Conservation (phyloP, 2,797 vertebrate species). For the Helarctos malayanus region DNA sequence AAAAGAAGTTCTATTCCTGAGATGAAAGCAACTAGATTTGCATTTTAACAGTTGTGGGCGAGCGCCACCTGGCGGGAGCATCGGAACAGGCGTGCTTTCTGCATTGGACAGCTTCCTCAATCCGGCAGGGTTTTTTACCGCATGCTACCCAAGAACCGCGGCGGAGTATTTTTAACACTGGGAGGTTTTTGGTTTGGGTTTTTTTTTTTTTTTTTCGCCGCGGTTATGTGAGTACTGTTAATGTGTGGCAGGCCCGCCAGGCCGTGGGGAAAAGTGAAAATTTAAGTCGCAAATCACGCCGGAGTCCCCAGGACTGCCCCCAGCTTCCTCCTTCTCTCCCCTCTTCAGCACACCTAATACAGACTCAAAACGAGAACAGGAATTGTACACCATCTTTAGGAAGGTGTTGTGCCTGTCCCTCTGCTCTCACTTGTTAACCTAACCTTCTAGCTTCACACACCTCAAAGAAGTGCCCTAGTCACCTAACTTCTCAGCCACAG, state of each 20-base stretch:
- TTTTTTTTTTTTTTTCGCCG: neutral
- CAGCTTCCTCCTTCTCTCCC: neutral
- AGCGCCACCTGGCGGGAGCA: constrained; percentile 89
- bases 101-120: constrained; percentile 41
- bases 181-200: no score
- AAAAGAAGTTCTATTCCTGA: constrained; percentile 78
- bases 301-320: neutral
- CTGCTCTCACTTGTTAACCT: neutral
- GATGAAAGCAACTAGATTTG: constrained; percentile 76
- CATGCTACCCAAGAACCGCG: neutral
- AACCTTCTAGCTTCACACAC: constrained; percentile 15
- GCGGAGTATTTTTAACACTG: neutral
- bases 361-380: neutral
- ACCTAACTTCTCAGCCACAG: constrained; percentile 55
- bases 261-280: neutral
- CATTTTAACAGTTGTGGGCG: constrained; percentile 88
- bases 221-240: neutral
- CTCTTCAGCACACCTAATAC: neutral
- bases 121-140: neutral
- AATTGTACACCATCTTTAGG: neutral
- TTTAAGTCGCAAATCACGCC: neutral
- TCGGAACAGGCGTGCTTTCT: neutral
- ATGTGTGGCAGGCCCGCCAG: neutral
- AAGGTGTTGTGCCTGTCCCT: neutral
- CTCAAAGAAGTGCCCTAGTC: neutral